Conservation (phyloP, 92 coral and sea anemone genomes). For the Zoanthus sansibaricus region DNA sequence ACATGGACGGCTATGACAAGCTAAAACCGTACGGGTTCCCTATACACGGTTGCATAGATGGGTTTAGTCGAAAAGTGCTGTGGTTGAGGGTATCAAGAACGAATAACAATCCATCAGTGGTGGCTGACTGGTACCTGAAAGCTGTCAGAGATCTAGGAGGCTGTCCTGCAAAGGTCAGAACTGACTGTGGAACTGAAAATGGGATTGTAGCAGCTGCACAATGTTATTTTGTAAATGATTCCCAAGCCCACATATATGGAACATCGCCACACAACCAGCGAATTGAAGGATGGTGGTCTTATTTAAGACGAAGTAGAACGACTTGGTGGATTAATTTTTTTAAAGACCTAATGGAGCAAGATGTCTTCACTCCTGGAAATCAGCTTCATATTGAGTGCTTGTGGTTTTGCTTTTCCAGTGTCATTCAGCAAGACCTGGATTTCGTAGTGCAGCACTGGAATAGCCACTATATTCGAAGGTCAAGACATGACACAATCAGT, state of each 20-base stretch:
- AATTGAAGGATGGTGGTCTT: constrained; percentile 53
- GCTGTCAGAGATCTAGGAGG: constrained; percentile 43
- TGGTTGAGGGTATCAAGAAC: constrained; percentile 53
- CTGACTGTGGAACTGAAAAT: constrained; percentile 65
- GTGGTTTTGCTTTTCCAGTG: constrained; percentile 44
- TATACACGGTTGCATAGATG: not conserved
- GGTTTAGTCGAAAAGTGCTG: constrained; percentile 38
- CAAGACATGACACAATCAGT: constrained; percentile 43
- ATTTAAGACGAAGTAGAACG: constrained; percentile 43
- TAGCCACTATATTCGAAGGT: constrained; percentile 45
- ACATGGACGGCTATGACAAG: not conserved
- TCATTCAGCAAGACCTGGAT: constrained; percentile 51
- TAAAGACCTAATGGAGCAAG: constrained; percentile 51
- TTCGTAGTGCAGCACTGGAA: constrained; percentile 43
- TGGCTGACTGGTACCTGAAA: constrained; percentile 40
- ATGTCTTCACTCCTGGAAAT: constrained; percentile 44
- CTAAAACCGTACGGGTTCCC: constrained; percentile 48
- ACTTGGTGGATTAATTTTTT: constrained; percentile 59
- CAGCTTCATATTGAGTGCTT: constrained; percentile 39
- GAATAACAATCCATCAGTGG: constrained; percentile 48
- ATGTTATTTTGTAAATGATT: constrained; percentile 2
- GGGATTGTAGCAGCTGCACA: constrained; percentile 43
- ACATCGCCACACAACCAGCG: constrained; percentile 42
- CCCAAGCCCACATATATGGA: constrained; percentile 50
- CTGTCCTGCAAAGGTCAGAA: constrained; percentile 53